These are phyloP conservation scores for Melanchra persicariae DNA, from an alignment of 2,888 invertebrate species.

Conservation along the genomic window DNA sequence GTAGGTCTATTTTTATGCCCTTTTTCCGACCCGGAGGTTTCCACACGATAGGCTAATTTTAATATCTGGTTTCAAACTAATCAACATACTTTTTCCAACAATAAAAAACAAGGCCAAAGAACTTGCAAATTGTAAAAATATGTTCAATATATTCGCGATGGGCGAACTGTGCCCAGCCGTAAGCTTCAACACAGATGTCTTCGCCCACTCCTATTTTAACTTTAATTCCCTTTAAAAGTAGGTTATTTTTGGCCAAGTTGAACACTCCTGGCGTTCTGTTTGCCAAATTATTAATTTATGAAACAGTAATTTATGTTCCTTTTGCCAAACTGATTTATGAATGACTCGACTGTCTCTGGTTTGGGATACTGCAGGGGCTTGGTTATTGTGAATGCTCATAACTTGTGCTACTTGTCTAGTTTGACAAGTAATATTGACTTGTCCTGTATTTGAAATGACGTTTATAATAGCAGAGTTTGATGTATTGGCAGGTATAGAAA, in stretches of 20 bases:
- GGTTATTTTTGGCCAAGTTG: slow-evolving; percentile 58
- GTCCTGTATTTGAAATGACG: slow-evolving; percentile 39
- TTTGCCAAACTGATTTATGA: slow-evolving; percentile 54
- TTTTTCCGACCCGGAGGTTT: too few relatives aligned
- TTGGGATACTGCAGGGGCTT: not conserved
- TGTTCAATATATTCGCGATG: slow-evolving; percentile 43
- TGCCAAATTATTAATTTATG: slow-evolving; percentile 56
- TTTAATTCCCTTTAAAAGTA: slow-evolving; percentile 58
- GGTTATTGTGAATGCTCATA: slow-evolving; percentile 21
- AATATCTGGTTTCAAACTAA: slow-evolving; percentile 6
- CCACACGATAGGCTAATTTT: slow-evolving; percentile 21
- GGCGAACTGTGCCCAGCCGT: slow-evolving; percentile 26
- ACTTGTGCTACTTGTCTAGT: slow-evolving; percentile 31
- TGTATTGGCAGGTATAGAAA: slow-evolving; percentile 18
- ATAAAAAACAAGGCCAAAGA: not conserved
- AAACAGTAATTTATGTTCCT: slow-evolving; percentile 47
- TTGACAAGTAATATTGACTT: slow-evolving; percentile 39
- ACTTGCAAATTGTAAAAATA: slow-evolving; percentile 35
- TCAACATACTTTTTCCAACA: not conserved
- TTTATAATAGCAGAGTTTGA: slow-evolving; percentile 22
- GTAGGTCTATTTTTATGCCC: slow-evolving; percentile 18
- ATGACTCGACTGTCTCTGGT: slow-evolving; percentile 18
- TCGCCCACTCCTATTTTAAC: slow-evolving; percentile 55
- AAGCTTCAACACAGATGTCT: slow-evolving; percentile 55
- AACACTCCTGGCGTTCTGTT: slow-evolving; percentile 46